Base-by-base conservation (phyloP, 2,113 vertebrate species). In the Lagopus muta region DNA sequence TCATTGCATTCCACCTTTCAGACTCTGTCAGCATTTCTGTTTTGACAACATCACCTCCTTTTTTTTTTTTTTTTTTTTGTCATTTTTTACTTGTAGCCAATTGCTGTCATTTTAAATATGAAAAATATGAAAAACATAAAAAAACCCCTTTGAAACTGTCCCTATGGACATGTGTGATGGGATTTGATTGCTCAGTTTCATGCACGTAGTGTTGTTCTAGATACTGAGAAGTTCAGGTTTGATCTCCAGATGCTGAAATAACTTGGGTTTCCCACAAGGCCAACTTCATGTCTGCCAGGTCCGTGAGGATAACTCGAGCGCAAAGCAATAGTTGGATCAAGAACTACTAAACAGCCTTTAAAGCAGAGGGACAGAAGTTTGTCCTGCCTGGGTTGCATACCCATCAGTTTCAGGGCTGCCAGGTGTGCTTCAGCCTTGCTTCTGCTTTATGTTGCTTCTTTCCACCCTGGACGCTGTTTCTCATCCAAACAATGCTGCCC, bases 1-100 rank as follows among this genome's bases (percentile, higher is more conserved):
- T 80, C 69, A 90, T 15, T 74, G 67, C 73, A 81, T 88, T 88
- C 32, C n/a, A 73, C 19, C 48, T 82, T 86, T 72, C 16, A 69
- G 67, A 58, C 47, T 12, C 7, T 84, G 27, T 58, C 77, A 89
- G 42, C 52, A 58, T 76, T 85, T 94, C 28, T 80, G 15, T 80
- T 87, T 74, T 50, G 55, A n/a, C 30, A 67, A 25, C 5, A 70
- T 74, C 64, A 36, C 20, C 13, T 2, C 30, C 11, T 57, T 57
- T 30, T 30, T 58, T n/a, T 20, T 21, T 58, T 21, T 58, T 58
- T n/a, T 32, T 11, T n/a, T 12, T 20, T 15, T 17, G 8, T 16
- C 17, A n/a, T 80, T 90, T 88, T 57, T 22, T 57, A 32, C 6
- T 5, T 12, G 14, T 50, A 58, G 36, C 10, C 48, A 34, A 11